These are phyloP conservation scores for Cephonodes hylas DNA, from an alignment of 2,888 invertebrate genomes.

Conservation along the genomic window DNA sequence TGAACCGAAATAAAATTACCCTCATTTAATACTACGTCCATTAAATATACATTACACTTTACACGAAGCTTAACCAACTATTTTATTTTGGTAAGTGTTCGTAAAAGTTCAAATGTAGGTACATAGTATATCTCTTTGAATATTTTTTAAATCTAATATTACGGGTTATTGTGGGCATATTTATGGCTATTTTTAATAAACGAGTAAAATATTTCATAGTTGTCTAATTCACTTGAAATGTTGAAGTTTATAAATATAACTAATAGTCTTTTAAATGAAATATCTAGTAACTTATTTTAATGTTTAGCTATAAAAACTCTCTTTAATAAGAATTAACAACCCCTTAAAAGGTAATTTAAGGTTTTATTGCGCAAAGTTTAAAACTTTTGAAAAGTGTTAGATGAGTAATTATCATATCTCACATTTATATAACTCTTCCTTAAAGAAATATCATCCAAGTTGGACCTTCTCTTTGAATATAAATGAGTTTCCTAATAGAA, in stretches of 20 bases:
- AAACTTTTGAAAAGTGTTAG: conserved; percentile 9
- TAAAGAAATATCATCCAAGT: conserved; percentile 41
- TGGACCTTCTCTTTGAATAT: conserved; percentile 47
- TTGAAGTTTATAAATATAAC: background rate
- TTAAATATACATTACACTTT: background rate
- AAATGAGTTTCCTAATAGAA: conserved; percentile 59
- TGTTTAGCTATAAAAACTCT: background rate
- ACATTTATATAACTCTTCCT: conserved; percentile 34
- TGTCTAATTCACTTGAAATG: no score
- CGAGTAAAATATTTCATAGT: no score
- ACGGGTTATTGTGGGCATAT: no score
- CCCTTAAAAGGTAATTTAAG: background rate
- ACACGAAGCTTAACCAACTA: no score
- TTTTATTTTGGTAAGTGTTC: no score
- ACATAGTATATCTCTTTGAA: no score
- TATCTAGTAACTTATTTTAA: background rate
- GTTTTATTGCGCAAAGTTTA: background rate
- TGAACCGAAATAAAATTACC: background rate
- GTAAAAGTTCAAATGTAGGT: no score
- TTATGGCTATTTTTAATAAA: background rate
- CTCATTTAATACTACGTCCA: background rate
- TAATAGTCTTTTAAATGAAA: background rate
- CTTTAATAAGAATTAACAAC: background rate
- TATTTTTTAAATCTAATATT: no score
- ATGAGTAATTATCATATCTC: conserved; percentile 10